Base-by-base conservation (phyloP, 2,113 vertebrate genomes). In the Pristiophorus japonicus region DNA sequence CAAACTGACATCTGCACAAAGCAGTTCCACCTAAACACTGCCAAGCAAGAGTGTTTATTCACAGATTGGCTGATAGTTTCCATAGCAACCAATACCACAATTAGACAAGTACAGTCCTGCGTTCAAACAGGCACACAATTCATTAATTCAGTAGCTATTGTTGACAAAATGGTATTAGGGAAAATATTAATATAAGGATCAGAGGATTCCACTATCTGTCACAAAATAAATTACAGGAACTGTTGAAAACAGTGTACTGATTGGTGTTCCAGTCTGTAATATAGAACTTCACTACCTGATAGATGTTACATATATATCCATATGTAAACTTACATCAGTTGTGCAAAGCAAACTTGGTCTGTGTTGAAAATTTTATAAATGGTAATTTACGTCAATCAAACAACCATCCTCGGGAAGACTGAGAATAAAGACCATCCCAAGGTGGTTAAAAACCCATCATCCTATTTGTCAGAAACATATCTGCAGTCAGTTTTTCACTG, bases 71-170 rank as follows among this genome's bases (percentile, higher is more conserved):
- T 97, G 99, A 99, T 99, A 98, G 98, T 99, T 97, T 97, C 98
- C 98, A 98, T 99, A 98, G 98, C 98, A 98, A 99, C 98, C 96
- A 97, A 98, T 98, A 97, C 98, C 98, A 98, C 98, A 98, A 98
- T 99, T 98, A 99, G 98, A 98, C 98, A 98, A 98, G 97, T 98
- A 98, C 98, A 98, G 98, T 98, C 98, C 98, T 96, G 98, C 97
- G 98, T 98, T 98, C 97, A 98, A 98, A 98, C 97, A 98, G 96
- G 97, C 97, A 97, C 97, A 96, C 97, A 97, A 98, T 98, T 98
- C 98, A 99, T 99, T 98, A 98, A 98, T 98, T 98, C 97, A 97
- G 97, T 97, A 97, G 97, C 98, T 97, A 97, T 97, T 97, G 97
- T 97, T 98, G 97, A 97, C 96, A 96, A 97, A 97, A 98, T 95